Evolutionary conservation across 2,113 vertebrate genomes (phyloP).

Genomic region (Zapornia atra): DNA sequence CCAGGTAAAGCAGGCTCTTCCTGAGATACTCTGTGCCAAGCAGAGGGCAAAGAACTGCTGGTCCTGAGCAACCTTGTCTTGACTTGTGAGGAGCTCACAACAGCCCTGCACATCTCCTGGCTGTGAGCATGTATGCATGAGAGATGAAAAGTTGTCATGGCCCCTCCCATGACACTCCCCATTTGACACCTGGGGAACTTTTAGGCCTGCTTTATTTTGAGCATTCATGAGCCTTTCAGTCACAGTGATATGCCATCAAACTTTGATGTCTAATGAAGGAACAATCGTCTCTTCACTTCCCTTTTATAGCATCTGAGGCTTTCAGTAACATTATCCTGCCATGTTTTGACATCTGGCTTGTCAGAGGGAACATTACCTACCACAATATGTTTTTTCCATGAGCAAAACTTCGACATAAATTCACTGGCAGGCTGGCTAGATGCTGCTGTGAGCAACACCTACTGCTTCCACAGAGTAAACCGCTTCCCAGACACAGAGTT

Average conservation of each 20-base stretch:
- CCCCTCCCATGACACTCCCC: neutral
- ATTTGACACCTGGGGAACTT: neutral
- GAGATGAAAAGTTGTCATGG: neutral
- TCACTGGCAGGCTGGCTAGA: neutral
- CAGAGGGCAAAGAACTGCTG: neutral
- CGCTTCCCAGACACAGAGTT: accelerated
- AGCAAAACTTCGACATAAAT: slow-evolving; percentile 25
- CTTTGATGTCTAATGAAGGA: slow-evolving; percentile 38
- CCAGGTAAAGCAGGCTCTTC: neutral
- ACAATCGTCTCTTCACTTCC: neutral
- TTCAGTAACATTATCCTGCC: slow-evolving; percentile 50
- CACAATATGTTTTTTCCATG: slow-evolving; percentile 24
- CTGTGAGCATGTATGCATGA: neutral
- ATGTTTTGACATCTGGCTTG: slow-evolving; percentile 64
- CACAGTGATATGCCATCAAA: neutral
- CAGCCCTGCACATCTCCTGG: neutral
- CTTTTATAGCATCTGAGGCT: slow-evolving; percentile 42
- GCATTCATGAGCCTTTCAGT: neutral
- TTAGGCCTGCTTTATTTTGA: neutral
- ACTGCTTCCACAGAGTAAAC: neutral
- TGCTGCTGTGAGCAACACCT: neutral
- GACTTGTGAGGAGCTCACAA: neutral
- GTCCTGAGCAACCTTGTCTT: neutral
- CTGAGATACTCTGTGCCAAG: neutral
- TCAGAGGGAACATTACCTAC: slow-evolving; percentile 42